These are phyloP conservation scores for Wiebesia pumilae DNA, from an alignment of 1,140 invertebrate species.

Conservation along the genomic window DNA sequence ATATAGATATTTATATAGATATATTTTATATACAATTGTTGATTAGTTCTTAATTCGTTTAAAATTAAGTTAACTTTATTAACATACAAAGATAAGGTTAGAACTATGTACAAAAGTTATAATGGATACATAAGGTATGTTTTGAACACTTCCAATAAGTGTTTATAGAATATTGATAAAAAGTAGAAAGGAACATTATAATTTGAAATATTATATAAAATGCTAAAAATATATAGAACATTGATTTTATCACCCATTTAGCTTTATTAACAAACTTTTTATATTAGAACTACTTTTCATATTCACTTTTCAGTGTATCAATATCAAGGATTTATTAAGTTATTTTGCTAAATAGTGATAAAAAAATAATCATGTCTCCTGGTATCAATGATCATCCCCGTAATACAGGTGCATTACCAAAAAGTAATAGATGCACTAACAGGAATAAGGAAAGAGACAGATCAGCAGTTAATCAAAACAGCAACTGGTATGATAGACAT, in stretches of 20 bases:
- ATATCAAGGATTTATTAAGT: not conserved
- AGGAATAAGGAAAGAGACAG: slow-evolving; percentile 66
- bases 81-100: not conserved
- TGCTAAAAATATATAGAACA: no score
- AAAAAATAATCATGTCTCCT: slow-evolving; percentile 61
- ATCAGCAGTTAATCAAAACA: slow-evolving; percentile 58
- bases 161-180: no score
- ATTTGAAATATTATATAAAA: no score
- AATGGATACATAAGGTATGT: no score
- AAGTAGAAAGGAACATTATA: no score
- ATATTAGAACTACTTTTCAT: no score
- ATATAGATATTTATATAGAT: not conserved
- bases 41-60: not conserved
- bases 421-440: slow-evolving; percentile 67
- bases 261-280: no score
- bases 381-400: slow-evolving; percentile 64
- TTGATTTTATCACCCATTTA: no score
- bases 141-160: no score
- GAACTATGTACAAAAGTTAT: no score
- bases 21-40: not conserved
- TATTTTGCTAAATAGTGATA: not conserved
- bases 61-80: not conserved
- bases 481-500: not conserved
- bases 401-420: slow-evolving; percentile 69
- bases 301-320: no score